Conservation (phyloP, 1,140 invertebrate species). For the Hormaphis cornu region DNA sequence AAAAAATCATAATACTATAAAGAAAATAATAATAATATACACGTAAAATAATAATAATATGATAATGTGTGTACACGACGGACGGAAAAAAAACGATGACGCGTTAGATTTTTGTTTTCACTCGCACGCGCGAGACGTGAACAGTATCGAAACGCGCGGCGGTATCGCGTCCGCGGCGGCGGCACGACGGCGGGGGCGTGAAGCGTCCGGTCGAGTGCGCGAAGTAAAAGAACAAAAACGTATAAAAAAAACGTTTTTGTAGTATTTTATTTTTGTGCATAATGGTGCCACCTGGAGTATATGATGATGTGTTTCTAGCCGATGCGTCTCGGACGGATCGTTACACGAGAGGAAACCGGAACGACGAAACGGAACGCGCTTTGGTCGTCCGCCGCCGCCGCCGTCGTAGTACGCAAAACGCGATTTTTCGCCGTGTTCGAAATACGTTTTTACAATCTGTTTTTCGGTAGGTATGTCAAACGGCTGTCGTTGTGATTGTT, state of each 20-base stretch:
- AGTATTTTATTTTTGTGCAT: too few species aligned
- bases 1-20: background rate
- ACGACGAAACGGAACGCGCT: background rate
- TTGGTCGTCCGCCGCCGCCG: too few species aligned
- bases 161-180: background rate
- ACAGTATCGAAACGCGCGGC: slow-evolving; percentile 21
- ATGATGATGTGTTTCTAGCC: too few species aligned
- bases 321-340: too few species aligned
- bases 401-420: background rate
- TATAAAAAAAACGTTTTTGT: background rate
- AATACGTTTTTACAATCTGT: too few species aligned
- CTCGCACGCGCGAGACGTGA: background rate
- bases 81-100: slow-evolving; percentile 17
- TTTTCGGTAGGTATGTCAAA: too few species aligned
- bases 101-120: slow-evolving; percentile 22
- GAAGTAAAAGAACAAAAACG: background rate
- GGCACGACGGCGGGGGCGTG: slow-evolving; percentile 15
- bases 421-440: too few species aligned
- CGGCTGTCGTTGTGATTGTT: too few species aligned
- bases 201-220: slow-evolving; percentile 16
- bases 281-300: too few species aligned
- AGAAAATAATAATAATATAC: background rate
- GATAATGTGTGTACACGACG: background rate
- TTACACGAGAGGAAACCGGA: too few species aligned
- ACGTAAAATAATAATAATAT: too few species aligned